phyloP scores from a whole-genome alignment of 2,888 invertebrate genomes.

The Pseudococcus longispinus region DNA sequence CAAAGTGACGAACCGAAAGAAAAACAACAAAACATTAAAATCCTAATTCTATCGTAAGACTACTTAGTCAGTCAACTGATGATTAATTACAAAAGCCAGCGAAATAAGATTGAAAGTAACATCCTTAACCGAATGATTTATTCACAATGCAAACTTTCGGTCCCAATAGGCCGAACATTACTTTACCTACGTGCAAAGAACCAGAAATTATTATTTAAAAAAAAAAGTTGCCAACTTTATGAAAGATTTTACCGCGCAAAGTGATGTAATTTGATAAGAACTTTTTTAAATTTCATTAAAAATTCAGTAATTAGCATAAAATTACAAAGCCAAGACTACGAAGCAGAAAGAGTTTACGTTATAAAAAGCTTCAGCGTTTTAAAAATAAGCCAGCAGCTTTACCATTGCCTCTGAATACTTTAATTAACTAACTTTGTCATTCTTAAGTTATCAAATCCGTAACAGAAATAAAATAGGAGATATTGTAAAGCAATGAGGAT shows the following conservation, averaged over 20 bases:
- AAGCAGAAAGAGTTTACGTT: neutral
- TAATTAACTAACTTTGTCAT: conserved; percentile 1
- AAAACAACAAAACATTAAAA: neutral
- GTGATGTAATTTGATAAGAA: conserved; percentile 19
- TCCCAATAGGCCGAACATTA: neutral
- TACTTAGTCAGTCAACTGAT: neutral
- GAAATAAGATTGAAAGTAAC: neutral
- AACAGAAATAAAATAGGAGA: neutral
- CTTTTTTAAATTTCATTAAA: conserved; percentile 17
- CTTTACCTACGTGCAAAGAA: neutral
- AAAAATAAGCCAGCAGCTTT: neutral
- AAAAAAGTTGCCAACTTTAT: conserved; percentile 12
- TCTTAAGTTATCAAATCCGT: neutral
- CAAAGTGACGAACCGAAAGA: neutral
- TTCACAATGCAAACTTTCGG: neutral
- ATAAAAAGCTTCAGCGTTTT: neutral
- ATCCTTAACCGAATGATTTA: neutral
- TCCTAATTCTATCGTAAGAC: neutral
- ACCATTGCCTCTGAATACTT: neutral
- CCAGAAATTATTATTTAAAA: neutral
- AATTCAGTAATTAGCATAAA: conserved; percentile 19
- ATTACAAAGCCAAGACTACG: neutral
- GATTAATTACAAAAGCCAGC: neutral
- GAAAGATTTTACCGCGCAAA: conserved; percentile 3
- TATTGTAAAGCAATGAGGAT: neutral